Base-by-base conservation (phyloP, 2,888 invertebrate species). In the Caenorhabditis doughertyi region DNA sequence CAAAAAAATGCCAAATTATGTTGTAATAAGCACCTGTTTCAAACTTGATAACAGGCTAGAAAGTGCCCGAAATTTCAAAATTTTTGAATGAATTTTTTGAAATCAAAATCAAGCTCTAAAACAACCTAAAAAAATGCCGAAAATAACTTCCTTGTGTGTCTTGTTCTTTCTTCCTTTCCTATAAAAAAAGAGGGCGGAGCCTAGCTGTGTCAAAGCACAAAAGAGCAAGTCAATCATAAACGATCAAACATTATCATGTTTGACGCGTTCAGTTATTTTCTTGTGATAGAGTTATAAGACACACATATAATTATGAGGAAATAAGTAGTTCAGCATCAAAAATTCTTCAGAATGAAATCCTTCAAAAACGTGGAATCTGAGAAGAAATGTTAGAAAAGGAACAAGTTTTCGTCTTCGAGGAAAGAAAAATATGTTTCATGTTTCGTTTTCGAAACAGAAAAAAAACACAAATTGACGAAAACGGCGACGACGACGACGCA, bases 151-250 rank as follows among this genome's bases (percentile, higher is more conserved):
- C n/a, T n/a, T n/a, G n/a, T n/a, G 21, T 27, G 35, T 55, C 27
- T 44, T 44, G 1, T 44, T 7, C 21, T 51, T 25, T 7, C 47
- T 21, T 47, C 21, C 21, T 47, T 21, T 16, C 11, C 23, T 13
- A 47, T 13, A 18, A 47, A 9, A 32, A 39, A 39, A 39, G 39
- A 27, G 32, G 56, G 56, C 56, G 56, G 39, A 60, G 60, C 42
- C 35, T n/a, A n/a, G n/a, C n/a, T 16, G 21, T 23, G n/a, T 8
- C 68, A 68, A 44, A 68, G 32, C 64, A 64, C 64, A 65, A 73
- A 73, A 73, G 56, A 73, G 73, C 73, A 73, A 73, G 47, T 65
- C 74, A 67, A 74, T 74, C 64, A 67, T 74, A 74, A 56, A 32
- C 29, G 74, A 74, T 47, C 74, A 74, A 67, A 74, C 64, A 74